Evolutionary conservation across 1,140 invertebrate genomes (phyloP).

Genomic region (Trichonephila clavata): DNA sequence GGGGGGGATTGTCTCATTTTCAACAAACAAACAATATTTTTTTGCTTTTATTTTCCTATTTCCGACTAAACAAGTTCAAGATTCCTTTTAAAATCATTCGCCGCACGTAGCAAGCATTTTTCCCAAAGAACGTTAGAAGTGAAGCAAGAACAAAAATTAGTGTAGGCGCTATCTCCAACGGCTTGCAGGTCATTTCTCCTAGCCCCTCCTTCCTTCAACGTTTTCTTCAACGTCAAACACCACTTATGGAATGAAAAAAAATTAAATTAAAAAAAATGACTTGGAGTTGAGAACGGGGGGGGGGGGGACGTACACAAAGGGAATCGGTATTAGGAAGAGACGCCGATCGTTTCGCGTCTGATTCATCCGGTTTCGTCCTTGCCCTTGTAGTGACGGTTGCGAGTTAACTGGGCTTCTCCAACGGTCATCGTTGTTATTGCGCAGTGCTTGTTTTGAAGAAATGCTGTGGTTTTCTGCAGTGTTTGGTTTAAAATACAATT

Average conservation of each 20-base stretch:
- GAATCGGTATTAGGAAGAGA: constrained; percentile 32
- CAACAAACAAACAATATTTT: not conserved
- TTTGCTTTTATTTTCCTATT: not conserved
- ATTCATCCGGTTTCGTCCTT: constrained; percentile 29
- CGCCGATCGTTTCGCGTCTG: not conserved
- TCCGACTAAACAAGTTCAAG: not conserved
- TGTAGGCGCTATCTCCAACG: constrained; percentile 24
- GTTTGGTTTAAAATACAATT: not conserved
- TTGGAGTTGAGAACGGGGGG: no score
- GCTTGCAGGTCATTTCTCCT: constrained; percentile 5
- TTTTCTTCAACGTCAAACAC: constrained; percentile 34
- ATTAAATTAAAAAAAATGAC: not conserved
- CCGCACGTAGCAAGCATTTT: not conserved
- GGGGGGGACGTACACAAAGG: not conserved
- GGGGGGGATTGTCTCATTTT: not conserved
- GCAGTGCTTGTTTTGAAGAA: not conserved
- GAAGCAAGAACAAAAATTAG: not conserved
- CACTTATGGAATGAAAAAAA: not conserved
- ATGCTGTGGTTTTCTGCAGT: not conserved
- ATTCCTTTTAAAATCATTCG: not conserved
- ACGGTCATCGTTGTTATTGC: constrained; percentile 17
- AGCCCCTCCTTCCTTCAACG: constrained; percentile 1
- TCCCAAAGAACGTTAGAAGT: not conserved
- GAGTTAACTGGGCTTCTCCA: constrained; percentile 18
- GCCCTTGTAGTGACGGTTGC: constrained; percentile 18